A percentile compares a stretch with the other conserved stretches of the same genome.
phyloP scores from a whole-genome alignment of 2,113 vertebrate species.

The Laterallus jamaicensis region DNA sequence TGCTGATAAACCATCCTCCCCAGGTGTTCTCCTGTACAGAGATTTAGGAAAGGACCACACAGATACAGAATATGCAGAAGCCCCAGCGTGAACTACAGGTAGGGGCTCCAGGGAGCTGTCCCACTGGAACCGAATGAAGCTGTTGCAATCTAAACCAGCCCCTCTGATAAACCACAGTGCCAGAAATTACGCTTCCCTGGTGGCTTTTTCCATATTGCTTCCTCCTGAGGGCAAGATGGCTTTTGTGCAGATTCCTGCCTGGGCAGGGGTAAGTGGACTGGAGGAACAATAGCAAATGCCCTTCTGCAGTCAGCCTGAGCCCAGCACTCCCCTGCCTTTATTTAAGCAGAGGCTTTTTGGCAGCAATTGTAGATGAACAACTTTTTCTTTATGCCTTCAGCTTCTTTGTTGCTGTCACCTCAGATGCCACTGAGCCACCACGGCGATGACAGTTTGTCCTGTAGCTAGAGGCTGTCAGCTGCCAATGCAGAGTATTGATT shows the following conservation, averaged over 20 bases:
- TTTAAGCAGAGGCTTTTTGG: not conserved
- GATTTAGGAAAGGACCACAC: not conserved
- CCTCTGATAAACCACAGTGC: not conserved
- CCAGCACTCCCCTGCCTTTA: not conserved
- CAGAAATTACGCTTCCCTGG: not conserved
- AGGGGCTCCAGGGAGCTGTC: not conserved
- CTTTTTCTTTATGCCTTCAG: not conserved
- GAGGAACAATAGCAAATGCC: not conserved
- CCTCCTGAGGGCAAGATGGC: not conserved
- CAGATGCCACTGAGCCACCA: not conserved
- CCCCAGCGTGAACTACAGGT: not conserved
- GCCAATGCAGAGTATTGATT: constrained; percentile 46
- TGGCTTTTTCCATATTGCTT: not conserved
- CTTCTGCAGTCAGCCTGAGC: not conserved
- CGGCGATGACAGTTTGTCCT: not conserved
- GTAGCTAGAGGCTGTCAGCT: not conserved
- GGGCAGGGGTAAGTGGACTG: not conserved
- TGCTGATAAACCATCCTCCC: not conserved
- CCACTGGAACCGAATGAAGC: not conserved
- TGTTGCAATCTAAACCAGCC: not conserved
- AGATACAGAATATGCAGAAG: not conserved
- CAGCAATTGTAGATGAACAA: not conserved
- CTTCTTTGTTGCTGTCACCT: not conserved
- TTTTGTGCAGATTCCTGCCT: not conserved
- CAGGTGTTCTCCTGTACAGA: not conserved